These are phyloP conservation scores for Iselma pallidipennis DNA, from an alignment of 2,888 invertebrate genomes.

Conservation along the genomic window DNA sequence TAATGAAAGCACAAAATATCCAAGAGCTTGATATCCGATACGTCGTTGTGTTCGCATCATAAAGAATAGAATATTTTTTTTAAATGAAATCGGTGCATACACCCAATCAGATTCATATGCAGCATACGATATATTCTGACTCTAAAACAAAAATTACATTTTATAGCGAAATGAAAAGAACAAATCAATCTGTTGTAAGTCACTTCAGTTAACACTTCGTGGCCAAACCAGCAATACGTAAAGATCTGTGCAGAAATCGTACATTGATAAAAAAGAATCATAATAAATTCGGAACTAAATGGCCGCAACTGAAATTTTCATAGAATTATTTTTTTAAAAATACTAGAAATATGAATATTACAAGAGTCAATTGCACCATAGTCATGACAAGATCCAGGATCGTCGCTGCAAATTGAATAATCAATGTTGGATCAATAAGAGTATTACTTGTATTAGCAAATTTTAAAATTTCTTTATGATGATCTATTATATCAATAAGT, in stretches of 20 bases:
- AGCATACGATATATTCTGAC: neutral
- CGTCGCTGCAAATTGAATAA: conserved; percentile 6
- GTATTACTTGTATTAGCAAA: conserved; percentile 4
- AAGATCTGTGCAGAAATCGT: conserved; percentile 3
- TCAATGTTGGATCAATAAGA: conserved; percentile 3
- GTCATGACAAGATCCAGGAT: conserved; percentile 1
- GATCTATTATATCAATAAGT: too few relatives aligned
- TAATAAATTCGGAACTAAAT: conserved; percentile 4
- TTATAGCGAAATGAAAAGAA: too few relatives aligned
- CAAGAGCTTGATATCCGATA: neutral
- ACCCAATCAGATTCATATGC: conserved; percentile 7
- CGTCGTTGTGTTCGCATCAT: neutral
- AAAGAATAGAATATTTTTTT: conserved; percentile 6
- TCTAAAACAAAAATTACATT: too few relatives aligned
- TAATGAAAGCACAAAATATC: conserved; percentile 4
- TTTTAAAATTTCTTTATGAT: too few relatives aligned
- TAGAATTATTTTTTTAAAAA: too few relatives aligned
- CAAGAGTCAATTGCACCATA: conserved; percentile 7
- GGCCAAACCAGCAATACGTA: conserved; percentile 13
- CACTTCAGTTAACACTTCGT: too few relatives aligned
- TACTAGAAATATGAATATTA: too few relatives aligned
- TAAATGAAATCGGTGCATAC: neutral
- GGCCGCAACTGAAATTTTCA: neutral
- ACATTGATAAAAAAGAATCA: neutral
- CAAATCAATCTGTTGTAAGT: too few relatives aligned